Base-by-base conservation (phyloP, 2,113 vertebrate genomes). In the Zonotrichia leucophrys region DNA sequence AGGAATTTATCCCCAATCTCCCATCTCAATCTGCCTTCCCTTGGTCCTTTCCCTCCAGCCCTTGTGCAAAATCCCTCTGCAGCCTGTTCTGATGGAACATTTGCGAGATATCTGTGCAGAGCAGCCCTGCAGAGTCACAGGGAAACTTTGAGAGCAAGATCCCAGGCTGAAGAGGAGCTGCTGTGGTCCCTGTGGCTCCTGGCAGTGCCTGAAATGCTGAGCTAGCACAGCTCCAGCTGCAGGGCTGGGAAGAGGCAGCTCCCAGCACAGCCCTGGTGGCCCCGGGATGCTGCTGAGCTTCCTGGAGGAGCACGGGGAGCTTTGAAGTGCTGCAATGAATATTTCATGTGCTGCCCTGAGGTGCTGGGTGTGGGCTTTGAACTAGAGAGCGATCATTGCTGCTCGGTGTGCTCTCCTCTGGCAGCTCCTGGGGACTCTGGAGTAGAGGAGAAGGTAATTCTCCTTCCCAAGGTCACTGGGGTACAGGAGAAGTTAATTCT, bases 1-100 rank as follows among this genome's bases (percentile, higher is more conserved):
- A 23, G 2, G 1, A 39, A 28, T 64, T 64, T 1, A 12, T 28
- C 1, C 58, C 41, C 1, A 22, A 15, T 4, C 7, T 27, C 41
- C 23, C 4, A 23, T 27, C 39, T 17, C 18, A 33, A 46, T 22
- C 49, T 4, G 5, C 49, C 28, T 24, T 55, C 17, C 27, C 33
- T 27, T 27, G 37, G 7, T 37, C 47, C 81, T 31, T 33, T 18
- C 39, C 28, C 56, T 53, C 33, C 37, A 31, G 15, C 10, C 19
- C 20, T 15, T 1, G 21, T 25, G n/a, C 13, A 7, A 30, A 53
- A 33, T 10, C 27, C 33, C 47, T 73, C 68, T 27, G 39, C 58
- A 53, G 21, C 33, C 68, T 6, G 1, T 9, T 11, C 58, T 37
- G 27, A 2, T 7, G 6, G 58, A 18, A 46, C 10, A 31, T 46